Evolutionary conservation across 2,888 invertebrate species (phyloP).

Genomic region (Plebejus anna): DNA sequence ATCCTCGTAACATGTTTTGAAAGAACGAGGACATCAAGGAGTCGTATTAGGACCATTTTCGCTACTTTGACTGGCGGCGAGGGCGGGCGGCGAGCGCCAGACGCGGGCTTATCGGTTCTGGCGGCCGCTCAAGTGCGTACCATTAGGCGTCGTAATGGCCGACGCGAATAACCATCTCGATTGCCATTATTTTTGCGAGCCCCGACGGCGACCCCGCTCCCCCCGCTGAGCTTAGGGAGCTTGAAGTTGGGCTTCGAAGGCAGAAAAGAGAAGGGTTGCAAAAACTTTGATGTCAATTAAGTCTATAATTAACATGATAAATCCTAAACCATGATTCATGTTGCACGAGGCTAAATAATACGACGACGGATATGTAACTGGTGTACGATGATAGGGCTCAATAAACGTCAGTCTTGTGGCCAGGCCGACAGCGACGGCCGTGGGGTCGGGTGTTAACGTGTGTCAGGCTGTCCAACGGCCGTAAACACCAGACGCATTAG

Average conservation of each 20-base stretch:
- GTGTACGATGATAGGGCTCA: no score
- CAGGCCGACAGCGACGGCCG: neutral
- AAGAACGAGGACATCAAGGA: no score
- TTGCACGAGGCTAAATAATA: neutral
- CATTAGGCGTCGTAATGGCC: slow-evolving; percentile 69
- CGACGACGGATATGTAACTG: neutral
- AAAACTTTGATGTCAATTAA: neutral
- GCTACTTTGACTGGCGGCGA: neutral
- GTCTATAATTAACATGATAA: no score
- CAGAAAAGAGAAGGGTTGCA: neutral
- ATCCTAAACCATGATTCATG: neutral
- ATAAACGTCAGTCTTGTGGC: neutral
- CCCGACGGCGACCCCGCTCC: neutral
- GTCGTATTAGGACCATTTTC: neutral
- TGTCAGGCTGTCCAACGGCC: neutral
- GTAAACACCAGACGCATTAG: slow-evolving; percentile 12
- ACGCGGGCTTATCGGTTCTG: slow-evolving; percentile 72
- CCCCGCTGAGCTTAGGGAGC: no score
- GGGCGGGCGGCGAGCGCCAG: slow-evolving; percentile 51
- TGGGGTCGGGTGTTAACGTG: neutral
- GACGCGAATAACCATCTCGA: slow-evolving; percentile 57
- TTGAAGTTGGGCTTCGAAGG: no score
- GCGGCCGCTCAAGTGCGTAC: slow-evolving; percentile 76
- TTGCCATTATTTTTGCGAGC: slow-evolving; percentile 54
- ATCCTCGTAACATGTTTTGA: no score